Base-by-base conservation (phyloP, 1,140 invertebrate species). In the Ditylenchus dipsaci region DNA sequence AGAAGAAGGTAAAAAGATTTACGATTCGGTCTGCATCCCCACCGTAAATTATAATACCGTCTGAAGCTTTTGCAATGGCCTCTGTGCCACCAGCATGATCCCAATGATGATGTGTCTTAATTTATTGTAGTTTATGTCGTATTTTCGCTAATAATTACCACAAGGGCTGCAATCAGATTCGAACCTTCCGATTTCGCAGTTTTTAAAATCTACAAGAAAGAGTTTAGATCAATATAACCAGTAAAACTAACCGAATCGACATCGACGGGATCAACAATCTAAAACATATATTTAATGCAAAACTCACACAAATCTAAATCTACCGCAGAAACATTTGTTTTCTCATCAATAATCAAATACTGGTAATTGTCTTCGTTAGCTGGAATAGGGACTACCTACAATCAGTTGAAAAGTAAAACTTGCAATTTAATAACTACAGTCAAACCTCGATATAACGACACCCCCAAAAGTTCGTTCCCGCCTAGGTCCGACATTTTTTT, bases 321-420 rank as follows among this genome's bases (percentile, higher is more conserved):
- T 38, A 38, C 33, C 33, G 33, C 33, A 38, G 33, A 38, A 38
- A 38, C 11, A 38, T 38, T 53, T 53, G 49, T 53, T 19, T 19
- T 26, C 15, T 65, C 47, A 53, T 68, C 67, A 27, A 68, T 26
- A 38, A 68, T 63, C 58, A 68, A 49, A 62, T 70, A 53, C 23
- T 53, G 49, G 30, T 70, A 70, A 23, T 70, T 70, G 58, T 70
- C 68, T 0, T 23, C 11, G 23, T 60, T 59, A n/a, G 68, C 68
- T 26, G 68, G 68, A 30, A 70, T 70, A 61, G 68, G 68, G 1
- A 70, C 45, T 19, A 70, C 68, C 15, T 58, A 42, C 68, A 71
- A 21, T 8, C 3, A 3, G 49, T 7, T 53, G 23, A 3, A 53
- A 38, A 38, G 3, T 38, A 38, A 38, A 38, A 38, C 3, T 38